These are phyloP conservation scores for Apamea epomidion DNA, from an alignment of 2,888 invertebrate genomes.

Conservation along the genomic window DNA sequence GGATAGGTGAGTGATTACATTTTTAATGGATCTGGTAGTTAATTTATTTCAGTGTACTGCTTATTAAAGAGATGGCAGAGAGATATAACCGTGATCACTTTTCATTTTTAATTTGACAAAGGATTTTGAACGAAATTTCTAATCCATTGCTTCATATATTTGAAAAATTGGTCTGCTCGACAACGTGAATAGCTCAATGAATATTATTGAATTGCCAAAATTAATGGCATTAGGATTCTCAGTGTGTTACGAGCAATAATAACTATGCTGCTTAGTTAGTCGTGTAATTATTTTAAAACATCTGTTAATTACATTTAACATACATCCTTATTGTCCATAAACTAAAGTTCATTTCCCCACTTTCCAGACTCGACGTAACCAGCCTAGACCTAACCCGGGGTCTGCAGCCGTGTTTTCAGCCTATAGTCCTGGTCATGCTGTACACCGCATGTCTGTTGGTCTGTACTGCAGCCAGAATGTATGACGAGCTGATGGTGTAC, in stretches of 20 bases:
- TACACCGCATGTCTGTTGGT: conserved; percentile 86
- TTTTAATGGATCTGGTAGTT: neutral
- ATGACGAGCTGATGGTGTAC: conserved; percentile 88
- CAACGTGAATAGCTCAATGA: no score
- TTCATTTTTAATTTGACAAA: neutral
- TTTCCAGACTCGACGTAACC: conserved; percentile 82
- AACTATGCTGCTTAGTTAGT: no score
- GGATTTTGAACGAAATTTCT: no score
- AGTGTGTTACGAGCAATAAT: no score
- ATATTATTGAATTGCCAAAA: no score
- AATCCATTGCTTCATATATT: no score
- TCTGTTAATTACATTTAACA: neutral
- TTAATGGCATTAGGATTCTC: no score
- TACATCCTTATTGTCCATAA: neutral
- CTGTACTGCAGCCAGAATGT: conserved; percentile 84
- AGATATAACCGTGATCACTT: neutral
- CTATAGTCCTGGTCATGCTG: conserved; percentile 85
- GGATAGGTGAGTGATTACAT: conserved; percentile 86
- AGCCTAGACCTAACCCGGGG: conserved; percentile 83
- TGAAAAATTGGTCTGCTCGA: no score
- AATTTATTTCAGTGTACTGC: neutral
- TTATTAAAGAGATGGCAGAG: neutral
- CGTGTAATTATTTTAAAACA: no score
- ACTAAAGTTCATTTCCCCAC: neutral
- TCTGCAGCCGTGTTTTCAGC: conserved; percentile 86